Conservation (phyloP, 2,797 vertebrate species). For the Megalops cyprinoides region DNA sequence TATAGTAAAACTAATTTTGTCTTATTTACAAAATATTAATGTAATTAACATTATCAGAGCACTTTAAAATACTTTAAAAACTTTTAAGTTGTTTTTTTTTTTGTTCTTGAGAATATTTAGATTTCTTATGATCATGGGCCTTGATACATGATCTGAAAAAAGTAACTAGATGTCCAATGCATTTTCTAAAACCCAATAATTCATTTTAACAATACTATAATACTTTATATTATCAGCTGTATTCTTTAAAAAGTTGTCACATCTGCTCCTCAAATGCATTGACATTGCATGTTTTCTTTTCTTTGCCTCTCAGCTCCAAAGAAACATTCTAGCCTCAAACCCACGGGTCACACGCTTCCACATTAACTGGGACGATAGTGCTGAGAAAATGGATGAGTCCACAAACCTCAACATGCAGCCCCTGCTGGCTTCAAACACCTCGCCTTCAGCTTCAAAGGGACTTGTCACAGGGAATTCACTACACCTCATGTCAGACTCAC, state of each 20-base stretch:
- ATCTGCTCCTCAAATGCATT: too few relatives aligned
- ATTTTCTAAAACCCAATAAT: not conserved
- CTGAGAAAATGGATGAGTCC: constrained; percentile 81
- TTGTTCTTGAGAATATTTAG: too few relatives aligned
- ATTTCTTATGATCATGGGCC: too few relatives aligned
- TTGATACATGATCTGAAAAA: too few relatives aligned
- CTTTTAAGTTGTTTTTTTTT: too few relatives aligned
- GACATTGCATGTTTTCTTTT: not conserved
- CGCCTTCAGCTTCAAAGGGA: constrained; percentile 79
- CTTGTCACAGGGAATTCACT: constrained; percentile 81
- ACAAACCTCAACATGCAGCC: constrained; percentile 79
- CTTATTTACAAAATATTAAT: too few relatives aligned
- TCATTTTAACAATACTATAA: not conserved
- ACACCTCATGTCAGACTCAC: constrained; percentile 82
- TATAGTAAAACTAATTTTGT: too few relatives aligned
- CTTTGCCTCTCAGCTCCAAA: constrained; percentile 70
- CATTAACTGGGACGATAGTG: constrained; percentile 83
- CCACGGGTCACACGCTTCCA: constrained; percentile 83
- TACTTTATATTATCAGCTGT: not conserved
- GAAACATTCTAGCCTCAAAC: constrained; percentile 83
- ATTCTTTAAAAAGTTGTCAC: not conserved
- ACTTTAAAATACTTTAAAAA: too few relatives aligned
- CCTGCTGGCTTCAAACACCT: constrained; percentile 76
- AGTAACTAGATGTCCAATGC: not conserved
- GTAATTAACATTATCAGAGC: too few relatives aligned